Conservation (phyloP, 37 sponge, comb jelly and placozoan genomes). For the Ephydatia muelleri region DNA sequence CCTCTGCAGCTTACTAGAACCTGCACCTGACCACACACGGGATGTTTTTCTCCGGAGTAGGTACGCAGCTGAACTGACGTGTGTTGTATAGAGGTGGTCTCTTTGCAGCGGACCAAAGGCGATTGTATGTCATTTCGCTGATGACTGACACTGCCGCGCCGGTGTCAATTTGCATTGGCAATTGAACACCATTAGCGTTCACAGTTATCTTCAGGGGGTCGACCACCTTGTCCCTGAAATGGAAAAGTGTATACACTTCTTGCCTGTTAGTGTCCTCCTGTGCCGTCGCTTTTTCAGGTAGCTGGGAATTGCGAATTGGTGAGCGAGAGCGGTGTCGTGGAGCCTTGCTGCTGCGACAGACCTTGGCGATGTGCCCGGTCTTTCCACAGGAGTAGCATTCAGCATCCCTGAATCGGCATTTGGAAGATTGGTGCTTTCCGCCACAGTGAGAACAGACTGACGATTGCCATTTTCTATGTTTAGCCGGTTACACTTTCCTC, state of each 20-base stretch:
- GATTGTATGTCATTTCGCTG: background rate
- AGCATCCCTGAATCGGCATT: conserved; percentile 5
- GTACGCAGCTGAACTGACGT: conserved; percentile 3
- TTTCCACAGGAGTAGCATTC: conserved; percentile 16
- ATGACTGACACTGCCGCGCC: conserved; percentile 48
- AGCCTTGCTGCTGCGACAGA: background rate
- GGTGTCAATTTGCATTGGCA: conserved; percentile 48
- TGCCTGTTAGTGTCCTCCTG: too few relatives aligned
- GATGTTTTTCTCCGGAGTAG: conserved; percentile 34
- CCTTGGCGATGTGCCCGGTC: conserved; percentile 29
- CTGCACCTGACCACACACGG: conserved; percentile 7
- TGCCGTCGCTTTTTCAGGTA: background rate
- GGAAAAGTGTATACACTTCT: conserved; percentile 21
- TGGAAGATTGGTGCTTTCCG: conserved; percentile 11
- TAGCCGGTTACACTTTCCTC: too few relatives aligned
- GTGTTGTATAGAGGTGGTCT: background rate
- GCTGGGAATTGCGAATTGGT: background rate
- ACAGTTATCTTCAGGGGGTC: conserved; percentile 15
- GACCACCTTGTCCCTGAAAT: background rate
- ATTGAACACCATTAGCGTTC: background rate
- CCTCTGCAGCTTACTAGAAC: too few relatives aligned
- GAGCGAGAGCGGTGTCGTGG: too few relatives aligned
- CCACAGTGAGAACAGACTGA: conserved; percentile 38
- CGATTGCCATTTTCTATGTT: too few relatives aligned
- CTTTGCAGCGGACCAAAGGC: background rate